Evolutionary conservation across 53 echinoderm and acorn worm genomes (phyloP), one percentile per base, ranked within the genome.

Genomic region (Holothuria leucospilota): DNA sequence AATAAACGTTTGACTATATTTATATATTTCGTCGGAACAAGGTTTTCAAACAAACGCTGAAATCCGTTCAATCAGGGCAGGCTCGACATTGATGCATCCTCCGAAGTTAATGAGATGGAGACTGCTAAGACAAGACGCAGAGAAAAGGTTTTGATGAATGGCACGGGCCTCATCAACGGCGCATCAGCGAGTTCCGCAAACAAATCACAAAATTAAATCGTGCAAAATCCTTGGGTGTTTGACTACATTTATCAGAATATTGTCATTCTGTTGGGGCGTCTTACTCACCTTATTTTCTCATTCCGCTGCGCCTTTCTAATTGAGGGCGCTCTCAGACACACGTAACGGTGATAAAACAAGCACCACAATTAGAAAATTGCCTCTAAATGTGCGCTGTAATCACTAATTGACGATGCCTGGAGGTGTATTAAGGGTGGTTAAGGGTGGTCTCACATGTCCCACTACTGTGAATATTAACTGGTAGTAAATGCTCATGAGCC

Each of bases 21-120:
- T 59, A 80, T 80, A 39, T 80, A 60, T 80, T 61, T 41, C 63
- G 60, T 80, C 80, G 80, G 61, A 80, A 80, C 80, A 61, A 80
- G 80, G 80, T 80, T 80, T 80, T 80, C 80, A 80, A 80, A 80
- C 80, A 80, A 80, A 60, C 80, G 53, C 56, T n/a, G 80, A 62
- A 59, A 62, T 80, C 39, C 59, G 80, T 56, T 80, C 80, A 80
- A 80, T 80, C 80, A 80, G 80, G 62, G 29, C 28, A 59, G 38
- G 58, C 23, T 27, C 38, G 80, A 80, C 80, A 60, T 80, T 80
- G 80, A 80, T 61, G 80, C 61, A 80, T 80, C 80, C 61, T 67
- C 67, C 30, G 13, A 30, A 67, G 67, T 60, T 80, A 80, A 80
- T 80, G 61, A 80, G 80, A 80, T 80, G 80, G 80, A 28, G 80